A percentile compares a stretch with the other conserved stretches of the same genome.
Evolutionary conservation across 2,113 vertebrate genomes (phyloP).

Genomic region (Progne subis): DNA sequence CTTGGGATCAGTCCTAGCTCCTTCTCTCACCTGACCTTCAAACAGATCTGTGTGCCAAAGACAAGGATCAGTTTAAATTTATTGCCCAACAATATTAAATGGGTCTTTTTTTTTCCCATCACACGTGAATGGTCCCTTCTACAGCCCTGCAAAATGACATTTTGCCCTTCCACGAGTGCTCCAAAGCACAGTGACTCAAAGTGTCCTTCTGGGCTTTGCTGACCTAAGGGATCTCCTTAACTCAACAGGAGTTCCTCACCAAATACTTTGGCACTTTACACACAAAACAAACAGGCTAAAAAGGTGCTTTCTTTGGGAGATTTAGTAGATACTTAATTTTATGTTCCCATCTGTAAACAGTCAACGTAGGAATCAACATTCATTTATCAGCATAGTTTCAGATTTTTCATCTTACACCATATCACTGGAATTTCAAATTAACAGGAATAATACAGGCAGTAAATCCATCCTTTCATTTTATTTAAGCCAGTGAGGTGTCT

Average conservation of each 20-base stretch:
- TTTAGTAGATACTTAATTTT: conserved; percentile 33
- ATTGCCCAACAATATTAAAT: conserved; percentile 9
- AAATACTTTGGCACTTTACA: neutral
- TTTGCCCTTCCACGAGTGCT: conserved; percentile 3
- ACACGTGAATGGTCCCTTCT: neutral
- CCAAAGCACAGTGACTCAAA: neutral
- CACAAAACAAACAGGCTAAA: neutral
- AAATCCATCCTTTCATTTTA: neutral
- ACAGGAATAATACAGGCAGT: neutral
- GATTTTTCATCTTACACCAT: neutral
- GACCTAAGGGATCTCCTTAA: conserved; percentile 18
- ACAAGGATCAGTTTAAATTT: neutral
- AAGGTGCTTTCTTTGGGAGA: conserved; percentile 1
- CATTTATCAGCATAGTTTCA: neutral
- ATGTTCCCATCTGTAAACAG: conserved; percentile 20
- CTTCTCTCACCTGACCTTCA: neutral
- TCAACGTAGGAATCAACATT: neutral
- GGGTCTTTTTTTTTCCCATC: neutral
- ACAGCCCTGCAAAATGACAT: neutral
- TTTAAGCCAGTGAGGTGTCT: neutral
- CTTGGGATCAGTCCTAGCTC: neutral
- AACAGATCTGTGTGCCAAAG: neutral
- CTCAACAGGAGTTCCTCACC: neutral
- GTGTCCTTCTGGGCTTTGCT: conserved; percentile 57
- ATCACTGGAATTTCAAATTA: conserved; percentile 24